Percentiles rank a stretch among this genome's conserved stretches.
Conservation (phyloP, 2,113 vertebrate genomes). For the Mohoua ochrocephala region DNA sequence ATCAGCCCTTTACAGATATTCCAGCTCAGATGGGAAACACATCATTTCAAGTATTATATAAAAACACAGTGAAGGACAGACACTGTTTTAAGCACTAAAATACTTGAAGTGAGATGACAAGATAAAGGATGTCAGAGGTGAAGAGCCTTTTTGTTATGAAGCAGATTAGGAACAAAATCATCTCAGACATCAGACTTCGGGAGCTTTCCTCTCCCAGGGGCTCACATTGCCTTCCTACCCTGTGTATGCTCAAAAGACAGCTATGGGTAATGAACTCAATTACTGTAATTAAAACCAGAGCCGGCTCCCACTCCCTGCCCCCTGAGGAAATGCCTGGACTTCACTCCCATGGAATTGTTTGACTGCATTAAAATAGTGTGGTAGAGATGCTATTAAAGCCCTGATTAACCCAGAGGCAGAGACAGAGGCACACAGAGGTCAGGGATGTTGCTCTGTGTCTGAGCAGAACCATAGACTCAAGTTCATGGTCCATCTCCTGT, state of each 20-base stretch:
- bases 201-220: background rate
- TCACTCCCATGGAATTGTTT: background rate
- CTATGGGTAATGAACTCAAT: background rate
- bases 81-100: background rate
- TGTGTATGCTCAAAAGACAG: background rate
- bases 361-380: background rate
- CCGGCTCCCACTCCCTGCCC: background rate
- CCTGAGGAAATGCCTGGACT: background rate
- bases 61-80: background rate
- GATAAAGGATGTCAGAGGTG: background rate
- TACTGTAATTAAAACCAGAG: conserved; percentile 3
- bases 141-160: background rate
- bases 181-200: background rate
- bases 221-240: background rate
- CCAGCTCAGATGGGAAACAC: background rate
- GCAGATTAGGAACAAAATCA: background rate
- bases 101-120: background rate
- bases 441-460: background rate
- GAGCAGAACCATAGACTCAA: background rate
- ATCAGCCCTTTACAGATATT: too few species aligned
- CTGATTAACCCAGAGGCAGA: background rate
- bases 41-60: background rate
- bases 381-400: background rate
- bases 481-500: background rate
- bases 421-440: background rate